Conservation (phyloP, 2,888 invertebrate species). For the Spodoptera picta region DNA sequence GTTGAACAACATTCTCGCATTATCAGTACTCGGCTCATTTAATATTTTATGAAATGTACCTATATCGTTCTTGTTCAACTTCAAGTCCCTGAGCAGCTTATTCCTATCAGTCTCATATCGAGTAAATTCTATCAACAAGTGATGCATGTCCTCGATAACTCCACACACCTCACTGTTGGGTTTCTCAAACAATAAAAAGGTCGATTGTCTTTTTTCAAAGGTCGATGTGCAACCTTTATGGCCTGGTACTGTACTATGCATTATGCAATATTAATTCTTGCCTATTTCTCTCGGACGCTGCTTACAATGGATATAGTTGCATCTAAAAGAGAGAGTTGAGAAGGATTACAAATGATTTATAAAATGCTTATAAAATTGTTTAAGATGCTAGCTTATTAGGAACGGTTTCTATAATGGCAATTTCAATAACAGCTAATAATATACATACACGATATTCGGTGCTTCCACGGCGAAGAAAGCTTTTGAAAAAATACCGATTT, state of each 20-base stretch:
- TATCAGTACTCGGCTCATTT: no score
- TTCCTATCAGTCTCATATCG: no score
- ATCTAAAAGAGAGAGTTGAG: slow-evolving; percentile 89
- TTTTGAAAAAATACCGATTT: slow-evolving; percentile 21
- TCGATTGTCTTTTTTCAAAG: no score
- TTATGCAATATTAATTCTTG: slow-evolving; percentile 61
- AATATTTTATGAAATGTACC: no score
- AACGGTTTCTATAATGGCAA: slow-evolving; percentile 59
- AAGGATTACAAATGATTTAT: slow-evolving; percentile 89
- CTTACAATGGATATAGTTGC: slow-evolving; percentile 87
- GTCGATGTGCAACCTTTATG: no score
- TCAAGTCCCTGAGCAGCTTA: no score
- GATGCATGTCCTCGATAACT: no score
- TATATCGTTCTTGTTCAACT: no score
- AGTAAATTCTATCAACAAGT: no score
- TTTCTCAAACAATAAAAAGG: no score
- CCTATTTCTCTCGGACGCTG: slow-evolving; percentile 85
- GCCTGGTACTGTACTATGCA: slow-evolving; percentile 15
- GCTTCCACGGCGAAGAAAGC: slow-evolving; percentile 81
- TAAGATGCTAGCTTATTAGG: slow-evolving; percentile 74
- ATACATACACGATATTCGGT: slow-evolving; percentile 66
- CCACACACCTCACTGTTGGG: no score
- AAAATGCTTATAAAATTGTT: slow-evolving; percentile 53
- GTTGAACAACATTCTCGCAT: no score
- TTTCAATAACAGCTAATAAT: slow-evolving; percentile 49